These are phyloP conservation scores for Scomber scombrus DNA, from an alignment of 2,113 vertebrate species.

Conservation along the genomic window DNA sequence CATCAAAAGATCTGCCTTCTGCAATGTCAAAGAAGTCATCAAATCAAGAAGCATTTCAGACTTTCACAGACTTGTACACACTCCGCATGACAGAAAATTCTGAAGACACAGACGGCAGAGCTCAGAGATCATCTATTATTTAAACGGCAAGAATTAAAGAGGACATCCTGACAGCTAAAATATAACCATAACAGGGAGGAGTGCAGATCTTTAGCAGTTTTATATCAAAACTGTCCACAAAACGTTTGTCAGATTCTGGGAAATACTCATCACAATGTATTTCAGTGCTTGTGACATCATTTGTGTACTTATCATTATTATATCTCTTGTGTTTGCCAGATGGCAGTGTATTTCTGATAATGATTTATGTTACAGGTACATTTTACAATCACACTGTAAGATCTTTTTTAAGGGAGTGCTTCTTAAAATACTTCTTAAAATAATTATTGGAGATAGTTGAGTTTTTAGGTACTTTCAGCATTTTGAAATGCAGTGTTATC, in stretches of 20 bases:
- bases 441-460: not conserved
- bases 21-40: constrained; percentile 33
- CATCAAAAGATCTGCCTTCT: constrained; percentile 73
- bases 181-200: not conserved
- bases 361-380: not conserved
- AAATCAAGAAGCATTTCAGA: constrained; percentile 62
- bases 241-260: too few species aligned
- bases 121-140: constrained; percentile 4
- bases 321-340: not conserved
- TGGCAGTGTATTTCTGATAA: not conserved
- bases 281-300: too few species aligned
- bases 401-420: not conserved
- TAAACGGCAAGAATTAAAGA: constrained; percentile 8
- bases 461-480: not conserved
- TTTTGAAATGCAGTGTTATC: not conserved
- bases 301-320: not conserved
- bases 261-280: too few species aligned
- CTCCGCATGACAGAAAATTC: constrained; percentile 38
- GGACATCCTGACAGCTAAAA: not conserved
- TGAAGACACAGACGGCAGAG: not conserved
- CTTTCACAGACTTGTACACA: constrained; percentile 63
- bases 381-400: not conserved
- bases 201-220: too few species aligned
- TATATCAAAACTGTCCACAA: too few species aligned
- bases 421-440: constrained; percentile 5